These are phyloP conservation scores for Aurelia aurita complex sp. Pacific DNA, from an alignment of 30 jellyfish, hydroid and myxozoan genomes.

Conservation along the genomic window DNA sequence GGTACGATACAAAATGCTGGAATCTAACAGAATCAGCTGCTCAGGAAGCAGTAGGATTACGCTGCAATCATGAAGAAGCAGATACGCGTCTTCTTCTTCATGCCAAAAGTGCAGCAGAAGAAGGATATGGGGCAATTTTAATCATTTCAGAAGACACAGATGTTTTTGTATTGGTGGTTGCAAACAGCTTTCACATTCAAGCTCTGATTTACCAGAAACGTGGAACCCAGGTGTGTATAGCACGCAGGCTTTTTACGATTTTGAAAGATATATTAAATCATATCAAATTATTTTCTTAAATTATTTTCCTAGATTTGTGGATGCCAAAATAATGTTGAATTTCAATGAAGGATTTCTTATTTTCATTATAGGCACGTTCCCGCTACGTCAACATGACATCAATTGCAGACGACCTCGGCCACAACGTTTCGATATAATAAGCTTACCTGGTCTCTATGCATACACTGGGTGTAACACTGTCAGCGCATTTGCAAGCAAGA, in stretches of 20 bases:
- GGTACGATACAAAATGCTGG: slow-evolving; percentile 39
- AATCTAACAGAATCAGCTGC: slow-evolving; percentile 6
- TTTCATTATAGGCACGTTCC: slow-evolving; percentile 24
- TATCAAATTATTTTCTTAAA: no score
- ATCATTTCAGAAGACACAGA: slow-evolving; percentile 42
- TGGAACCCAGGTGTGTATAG: no score
- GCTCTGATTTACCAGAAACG: neutral
- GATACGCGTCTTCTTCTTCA: slow-evolving; percentile 5
- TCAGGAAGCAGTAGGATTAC: slow-evolving; percentile 15
- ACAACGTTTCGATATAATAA: slow-evolving; percentile 16
- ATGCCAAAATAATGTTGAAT: no score
- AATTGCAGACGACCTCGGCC: slow-evolving; percentile 23
- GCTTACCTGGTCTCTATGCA: neutral
- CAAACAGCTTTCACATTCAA: slow-evolving; percentile 26
- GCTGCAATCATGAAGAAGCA: slow-evolving; percentile 26
- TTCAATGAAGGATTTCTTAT: no score
- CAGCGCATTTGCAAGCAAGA: neutral
- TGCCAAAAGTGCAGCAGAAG: slow-evolving; percentile 46
- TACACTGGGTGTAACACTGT: no score
- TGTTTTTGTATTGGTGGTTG: slow-evolving; percentile 8
- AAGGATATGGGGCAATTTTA: slow-evolving; percentile 21
- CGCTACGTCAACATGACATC: slow-evolving; percentile 29
- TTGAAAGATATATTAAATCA: no score
- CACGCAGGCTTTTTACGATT: no score
- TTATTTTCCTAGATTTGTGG: no score